Conservation (phyloP, 2,113 vertebrate genomes). For the Austrofundulus limnaeus region DNA sequence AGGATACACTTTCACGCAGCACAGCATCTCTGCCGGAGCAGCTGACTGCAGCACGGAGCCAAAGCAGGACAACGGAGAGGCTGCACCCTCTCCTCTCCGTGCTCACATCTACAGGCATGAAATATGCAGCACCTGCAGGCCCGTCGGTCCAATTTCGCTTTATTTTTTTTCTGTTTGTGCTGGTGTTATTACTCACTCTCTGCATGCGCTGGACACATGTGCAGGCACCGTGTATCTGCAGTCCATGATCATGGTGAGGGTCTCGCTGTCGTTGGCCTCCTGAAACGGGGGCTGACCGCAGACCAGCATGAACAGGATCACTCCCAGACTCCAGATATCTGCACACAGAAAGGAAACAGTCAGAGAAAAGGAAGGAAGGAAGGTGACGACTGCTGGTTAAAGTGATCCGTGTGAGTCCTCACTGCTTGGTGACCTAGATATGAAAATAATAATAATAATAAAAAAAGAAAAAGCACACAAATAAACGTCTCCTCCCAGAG, state of each 20-base stretch:
- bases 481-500: conserved; percentile 15
- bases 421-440: conserved; percentile 57
- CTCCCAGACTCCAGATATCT: conserved; percentile 99
- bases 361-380: no score
- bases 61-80: conserved; percentile 42
- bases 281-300: conserved; percentile 97
- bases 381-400: conserved; percentile 1
- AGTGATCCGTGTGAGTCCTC: conserved; percentile 9
- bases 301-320: conserved; percentile 98
- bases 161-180: no score
- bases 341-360: conserved; percentile 21
- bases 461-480: not conserved
- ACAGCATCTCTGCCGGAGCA: conserved; percentile 45
- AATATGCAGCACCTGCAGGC: conserved; percentile 75
- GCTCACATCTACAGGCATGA: conserved; percentile 67
- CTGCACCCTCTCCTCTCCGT: conserved; percentile 33
- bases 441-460: no score
- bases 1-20: conserved; percentile 64
- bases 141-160: conserved; percentile 47
- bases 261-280: conserved; percentile 98
- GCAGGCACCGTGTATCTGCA: conserved; percentile 95
- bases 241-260: conserved; percentile 99
- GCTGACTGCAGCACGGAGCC: conserved; percentile 53
- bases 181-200: conserved; percentile 80
- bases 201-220: conserved; percentile 91